A percentile compares a stretch with the other conserved stretches of the same genome.
These are phyloP conservation scores for Drosophila equinoxialis DNA, from an alignment of 1,140 invertebrate genomes.

Conservation along the genomic window DNA sequence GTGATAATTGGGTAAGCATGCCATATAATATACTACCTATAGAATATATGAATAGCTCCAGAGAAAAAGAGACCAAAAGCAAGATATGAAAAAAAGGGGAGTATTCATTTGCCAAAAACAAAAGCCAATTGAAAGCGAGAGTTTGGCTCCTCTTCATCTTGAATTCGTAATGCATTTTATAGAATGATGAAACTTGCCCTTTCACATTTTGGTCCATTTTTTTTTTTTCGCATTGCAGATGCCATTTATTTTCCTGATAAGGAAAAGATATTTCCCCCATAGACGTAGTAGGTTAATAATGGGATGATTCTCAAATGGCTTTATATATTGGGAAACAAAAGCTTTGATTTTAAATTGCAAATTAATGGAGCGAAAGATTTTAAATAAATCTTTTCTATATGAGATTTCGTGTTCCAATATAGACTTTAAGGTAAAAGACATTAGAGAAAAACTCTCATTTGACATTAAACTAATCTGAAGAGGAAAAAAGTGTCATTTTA, in stretches of 20 bases:
- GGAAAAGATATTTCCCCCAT: background rate
- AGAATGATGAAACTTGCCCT: background rate
- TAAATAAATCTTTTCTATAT: too few species aligned
- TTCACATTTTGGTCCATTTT: background rate
- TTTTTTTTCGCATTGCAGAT: slow-evolving; percentile 1
- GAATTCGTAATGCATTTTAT: slow-evolving; percentile 8
- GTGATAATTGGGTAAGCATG: slow-evolving; percentile 70
- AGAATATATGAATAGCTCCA: background rate
- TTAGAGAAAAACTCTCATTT: too few species aligned
- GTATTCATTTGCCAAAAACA: background rate
- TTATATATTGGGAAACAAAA: too few species aligned
- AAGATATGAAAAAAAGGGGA: slow-evolving; percentile 24
- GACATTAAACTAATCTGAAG: too few species aligned
- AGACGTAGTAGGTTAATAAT: too few species aligned
- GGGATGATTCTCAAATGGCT: too few species aligned
- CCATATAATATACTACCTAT: slow-evolving; percentile 50
- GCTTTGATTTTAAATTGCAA: too few species aligned
- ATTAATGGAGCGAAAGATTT: too few species aligned
- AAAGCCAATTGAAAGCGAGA: slow-evolving; percentile 35
- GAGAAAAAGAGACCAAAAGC: slow-evolving; percentile 18
- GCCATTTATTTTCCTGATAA: background rate
- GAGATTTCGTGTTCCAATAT: too few species aligned
- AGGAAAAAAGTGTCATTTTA: background rate
- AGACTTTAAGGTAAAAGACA: too few species aligned
- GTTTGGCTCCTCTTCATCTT: background rate